Base-by-base conservation (phyloP, 2,888 invertebrate species). In the Beris morrisii region DNA sequence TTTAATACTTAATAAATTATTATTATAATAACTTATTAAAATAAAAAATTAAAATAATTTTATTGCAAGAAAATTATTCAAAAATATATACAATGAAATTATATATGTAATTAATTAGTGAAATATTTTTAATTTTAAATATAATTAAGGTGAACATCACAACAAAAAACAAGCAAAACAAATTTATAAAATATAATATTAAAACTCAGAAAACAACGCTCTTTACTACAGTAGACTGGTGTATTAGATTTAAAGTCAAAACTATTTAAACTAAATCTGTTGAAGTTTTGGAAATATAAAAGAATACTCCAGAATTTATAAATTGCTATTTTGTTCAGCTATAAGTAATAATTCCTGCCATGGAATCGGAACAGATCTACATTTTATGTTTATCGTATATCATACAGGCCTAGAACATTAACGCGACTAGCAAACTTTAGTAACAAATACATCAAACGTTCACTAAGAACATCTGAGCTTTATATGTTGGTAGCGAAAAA, bases 171-270 rank as follows among this genome's bases (percentile, higher is more conserved):
- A 53, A 30, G 30, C 30, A 7, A 22, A 22, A 44, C 30, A 53
- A 30, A 53, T 53, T 53, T 7, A 50, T 22, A 50, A 50, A 15
- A 50, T 22, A 22, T 13, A 15, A 50, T 30, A 30, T 38, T 13
- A 56, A 28, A 56, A 56, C 43, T 56, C 56, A 56, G 7, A 31
- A n/a, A 55, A 56, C 30, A 56, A 32, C 38, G 12, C 32, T 56
- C 56, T 38, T 31, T 56, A 44, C 32, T 56, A 56, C 38, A 38
- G 56, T 56, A 56, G 56, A 43, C 56, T 56, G n/a, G 56, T 56
- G 31, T 56, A 3, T 56, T 56, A 56, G 56, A 56, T 28, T 38
- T 32, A 32, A 13, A 56, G 11, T 32, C 9, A 31, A 13, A 56
- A 43, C 52, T 52, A 28, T 15, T 52, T 22, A 22, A 22, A 22